Conservation (phyloP, 2,888 invertebrate species). For the Onchidella celtica region DNA sequence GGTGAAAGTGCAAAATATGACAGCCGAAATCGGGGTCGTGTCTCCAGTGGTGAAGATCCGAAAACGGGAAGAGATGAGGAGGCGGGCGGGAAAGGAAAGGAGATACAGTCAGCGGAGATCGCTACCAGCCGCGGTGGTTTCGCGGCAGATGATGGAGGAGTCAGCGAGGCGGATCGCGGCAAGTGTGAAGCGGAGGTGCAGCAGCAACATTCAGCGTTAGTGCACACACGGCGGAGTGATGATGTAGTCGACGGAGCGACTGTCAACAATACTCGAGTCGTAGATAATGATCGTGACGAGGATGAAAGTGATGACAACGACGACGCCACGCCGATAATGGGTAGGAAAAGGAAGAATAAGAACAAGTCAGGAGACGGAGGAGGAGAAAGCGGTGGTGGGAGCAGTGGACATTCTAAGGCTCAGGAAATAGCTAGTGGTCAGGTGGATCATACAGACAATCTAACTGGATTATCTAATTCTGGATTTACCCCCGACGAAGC, state of each 20-base stretch:
- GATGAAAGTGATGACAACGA: background rate
- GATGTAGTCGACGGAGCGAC: background rate
- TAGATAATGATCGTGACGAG: background rate
- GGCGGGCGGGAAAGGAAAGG: too few species aligned
- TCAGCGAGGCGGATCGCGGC: background rate
- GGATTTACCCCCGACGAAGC: slow-evolving; percentile 7
- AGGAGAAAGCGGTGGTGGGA: background rate
- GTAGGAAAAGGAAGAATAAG: background rate
- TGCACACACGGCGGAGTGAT: background rate
- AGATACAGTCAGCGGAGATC: too few species aligned
- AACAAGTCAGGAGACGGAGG: background rate
- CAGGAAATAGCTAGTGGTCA: too few species aligned
- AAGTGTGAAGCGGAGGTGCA: background rate
- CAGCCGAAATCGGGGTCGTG: too few species aligned
- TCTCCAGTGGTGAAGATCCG: too few species aligned
- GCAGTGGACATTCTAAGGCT: background rate
- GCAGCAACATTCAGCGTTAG: slow-evolving; percentile 9
- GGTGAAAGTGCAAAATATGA: slow-evolving; percentile 13
- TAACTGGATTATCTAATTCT: slow-evolving; percentile 5
- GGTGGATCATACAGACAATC: too few species aligned
- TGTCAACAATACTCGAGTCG: background rate
- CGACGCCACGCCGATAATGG: slow-evolving; percentile 6
- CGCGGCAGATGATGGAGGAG: background rate
- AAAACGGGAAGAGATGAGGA: too few species aligned
- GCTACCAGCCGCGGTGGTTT: too few species aligned